phyloP scores from a whole-genome alignment of 1,140 invertebrate species.

The Nasonia giraulti region DNA sequence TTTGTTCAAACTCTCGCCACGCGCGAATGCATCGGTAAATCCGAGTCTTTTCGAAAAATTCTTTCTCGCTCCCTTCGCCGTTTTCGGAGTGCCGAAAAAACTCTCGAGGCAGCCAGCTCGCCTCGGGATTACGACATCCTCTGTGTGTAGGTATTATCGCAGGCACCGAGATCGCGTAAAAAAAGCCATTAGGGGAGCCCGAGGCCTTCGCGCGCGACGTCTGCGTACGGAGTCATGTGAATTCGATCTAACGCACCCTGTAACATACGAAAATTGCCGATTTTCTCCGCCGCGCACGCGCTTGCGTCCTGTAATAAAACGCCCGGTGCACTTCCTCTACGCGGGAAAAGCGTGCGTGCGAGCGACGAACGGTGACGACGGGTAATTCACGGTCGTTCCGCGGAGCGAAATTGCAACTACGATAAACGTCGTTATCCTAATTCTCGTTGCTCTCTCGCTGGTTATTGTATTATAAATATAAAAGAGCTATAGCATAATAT shows the following conservation, averaged over 20 bases:
- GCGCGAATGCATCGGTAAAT: background rate
- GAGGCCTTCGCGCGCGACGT: background rate
- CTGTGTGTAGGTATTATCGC: background rate
- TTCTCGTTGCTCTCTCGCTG: background rate
- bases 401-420: background rate
- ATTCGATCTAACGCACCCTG: too few species aligned
- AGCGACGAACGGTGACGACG: background rate
- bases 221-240: background rate
- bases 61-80: background rate
- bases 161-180: background rate
- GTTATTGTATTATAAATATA: background rate
- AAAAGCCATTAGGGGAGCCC: background rate
- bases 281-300: too few species aligned
- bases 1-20: background rate
- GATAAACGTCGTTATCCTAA: background rate
- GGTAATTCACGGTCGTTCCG: constrained; percentile 28
- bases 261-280: too few species aligned
- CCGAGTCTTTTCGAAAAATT: background rate
- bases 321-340: too few species aligned
- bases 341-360: background rate
- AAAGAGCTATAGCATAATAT: too few species aligned
- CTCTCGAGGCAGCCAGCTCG: background rate
- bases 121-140: constrained; percentile 1
- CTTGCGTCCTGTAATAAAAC: too few species aligned
- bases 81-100: background rate